Evolutionary conservation across 2,797 vertebrate species (phyloP).

Genomic region (Neosilurus hyrtlii): DNA sequence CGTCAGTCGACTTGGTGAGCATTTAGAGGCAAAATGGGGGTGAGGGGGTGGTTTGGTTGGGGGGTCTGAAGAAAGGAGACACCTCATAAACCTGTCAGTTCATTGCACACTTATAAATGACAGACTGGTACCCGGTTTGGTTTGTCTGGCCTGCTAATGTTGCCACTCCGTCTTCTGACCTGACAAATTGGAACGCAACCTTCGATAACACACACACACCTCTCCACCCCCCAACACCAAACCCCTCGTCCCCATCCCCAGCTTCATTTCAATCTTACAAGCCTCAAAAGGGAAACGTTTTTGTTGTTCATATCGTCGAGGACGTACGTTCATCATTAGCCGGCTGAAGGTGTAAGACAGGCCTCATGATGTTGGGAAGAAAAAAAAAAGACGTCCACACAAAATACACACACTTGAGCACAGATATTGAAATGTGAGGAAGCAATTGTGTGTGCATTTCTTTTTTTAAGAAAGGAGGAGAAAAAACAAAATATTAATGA

Average conservation of each 20-base stretch:
- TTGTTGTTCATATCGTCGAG: conserved; percentile 30
- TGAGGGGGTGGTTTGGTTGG: no score
- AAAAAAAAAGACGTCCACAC: not conserved
- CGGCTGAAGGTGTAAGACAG: conserved; percentile 51
- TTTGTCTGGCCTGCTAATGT: conserved; percentile 52
- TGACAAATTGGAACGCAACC: conserved; percentile 46
- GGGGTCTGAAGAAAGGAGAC: conserved; percentile 1
- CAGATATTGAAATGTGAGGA: conserved; percentile 38
- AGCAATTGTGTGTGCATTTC: conserved; percentile 54
- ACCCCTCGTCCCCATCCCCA: conserved; percentile 24
- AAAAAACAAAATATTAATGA: conserved; percentile 81
- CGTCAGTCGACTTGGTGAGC: conserved; percentile 16
- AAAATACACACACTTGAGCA: not conserved
- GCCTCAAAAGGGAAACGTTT: conserved; percentile 39
- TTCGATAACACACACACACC: not conserved
- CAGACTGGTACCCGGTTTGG: conserved; percentile 31
- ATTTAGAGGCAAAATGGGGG: not conserved
- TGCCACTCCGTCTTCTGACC: conserved; percentile 46
- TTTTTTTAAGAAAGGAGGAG: conserved; percentile 52
- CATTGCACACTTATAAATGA: conserved; percentile 51
- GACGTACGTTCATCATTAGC: conserved; percentile 46
- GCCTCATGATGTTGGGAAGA: conserved; percentile 28
- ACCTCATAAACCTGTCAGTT: conserved; percentile 50
- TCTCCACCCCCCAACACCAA: not conserved
- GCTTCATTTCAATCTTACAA: conserved; percentile 54